Evolutionary conservation across 2,888 invertebrate genomes (phyloP).

Genomic region (Eustalomyia histrio): DNA sequence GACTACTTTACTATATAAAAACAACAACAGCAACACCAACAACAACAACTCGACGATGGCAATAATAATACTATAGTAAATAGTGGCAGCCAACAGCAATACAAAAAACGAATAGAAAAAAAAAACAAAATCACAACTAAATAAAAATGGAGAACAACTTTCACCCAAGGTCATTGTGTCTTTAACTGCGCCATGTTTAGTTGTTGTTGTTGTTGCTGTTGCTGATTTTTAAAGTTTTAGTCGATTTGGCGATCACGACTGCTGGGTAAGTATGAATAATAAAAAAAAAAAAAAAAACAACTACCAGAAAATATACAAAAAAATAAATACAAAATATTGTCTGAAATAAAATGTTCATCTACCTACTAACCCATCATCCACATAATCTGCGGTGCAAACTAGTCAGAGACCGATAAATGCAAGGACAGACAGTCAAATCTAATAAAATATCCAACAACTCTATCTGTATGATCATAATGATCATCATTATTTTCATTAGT

Average conservation of each 20-base stretch:
- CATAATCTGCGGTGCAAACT: background rate
- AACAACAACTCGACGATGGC: conserved; percentile 42
- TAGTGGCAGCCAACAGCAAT: conserved; percentile 32
- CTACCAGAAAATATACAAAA: conserved; percentile 2
- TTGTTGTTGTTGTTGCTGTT: conserved; percentile 32
- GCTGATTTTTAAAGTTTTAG: conserved; percentile 43
- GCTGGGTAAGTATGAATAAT: conserved; percentile 16
- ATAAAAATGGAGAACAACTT: conserved; percentile 72
- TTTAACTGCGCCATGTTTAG: conserved; percentile 66
- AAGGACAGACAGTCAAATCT: conserved; percentile 5
- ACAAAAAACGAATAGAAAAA: conserved; percentile 60
- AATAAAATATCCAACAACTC: conserved; percentile 17
- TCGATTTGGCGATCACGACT: conserved; percentile 61
- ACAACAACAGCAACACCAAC: conserved; percentile 45
- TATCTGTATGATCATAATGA: background rate
- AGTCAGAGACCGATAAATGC: conserved; percentile 17
- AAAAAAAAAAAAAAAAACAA: conserved; percentile 22
- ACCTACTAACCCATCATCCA: conserved; percentile 33
- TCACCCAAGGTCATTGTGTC: conserved; percentile 73
- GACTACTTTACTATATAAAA: conserved; percentile 2
- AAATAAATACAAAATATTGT: conserved; percentile 14
- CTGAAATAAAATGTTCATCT: conserved; percentile 36
- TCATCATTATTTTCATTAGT: too few species aligned
- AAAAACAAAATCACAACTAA: conserved; percentile 63
- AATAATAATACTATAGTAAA: conserved; percentile 23